Conservation (phyloP, 1,140 invertebrate species). For the Euwallacea similis region DNA sequence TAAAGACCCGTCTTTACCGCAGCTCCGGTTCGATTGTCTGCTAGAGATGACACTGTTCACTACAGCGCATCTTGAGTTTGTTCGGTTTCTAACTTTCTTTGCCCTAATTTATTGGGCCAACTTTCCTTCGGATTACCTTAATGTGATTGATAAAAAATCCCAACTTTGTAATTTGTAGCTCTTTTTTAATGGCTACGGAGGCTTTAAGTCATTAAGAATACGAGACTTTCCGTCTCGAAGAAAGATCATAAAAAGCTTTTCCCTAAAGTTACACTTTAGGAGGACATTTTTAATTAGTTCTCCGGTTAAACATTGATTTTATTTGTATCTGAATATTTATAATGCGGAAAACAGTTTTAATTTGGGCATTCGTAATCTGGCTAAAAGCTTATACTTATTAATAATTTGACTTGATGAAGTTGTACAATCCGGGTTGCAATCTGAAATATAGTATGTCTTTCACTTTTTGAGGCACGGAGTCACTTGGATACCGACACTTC, state of each 20-base stretch:
- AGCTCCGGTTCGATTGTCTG: constrained; percentile 39
- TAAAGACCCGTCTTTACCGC: constrained; percentile 33
- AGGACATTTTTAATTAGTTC: no score
- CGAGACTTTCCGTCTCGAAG: neutral
- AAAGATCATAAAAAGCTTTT: neutral
- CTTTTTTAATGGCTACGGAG: neutral
- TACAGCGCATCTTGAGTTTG: constrained; percentile 27
- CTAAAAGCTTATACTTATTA: no score
- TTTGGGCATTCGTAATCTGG: no score
- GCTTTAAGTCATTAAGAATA: constrained; percentile 7
- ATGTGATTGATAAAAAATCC: constrained; percentile 32
- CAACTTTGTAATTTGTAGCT: constrained; percentile 20
- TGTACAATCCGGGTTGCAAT: no score
- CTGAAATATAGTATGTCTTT: no score
- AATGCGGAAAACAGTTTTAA: no score
- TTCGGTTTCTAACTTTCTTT: constrained; percentile 28
- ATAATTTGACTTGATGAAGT: no score
- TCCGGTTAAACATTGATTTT: no score
- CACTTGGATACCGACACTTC: no score
- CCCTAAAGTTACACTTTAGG: no score
- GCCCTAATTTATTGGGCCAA: constrained; percentile 33
- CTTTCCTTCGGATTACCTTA: constrained; percentile 20
- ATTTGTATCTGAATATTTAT: no score
- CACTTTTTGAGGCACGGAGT: no score
- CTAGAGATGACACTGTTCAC: constrained; percentile 34